Evolutionary conservation across 2,113 vertebrate species (phyloP).

Genomic region (Talpa occidentalis): DNA sequence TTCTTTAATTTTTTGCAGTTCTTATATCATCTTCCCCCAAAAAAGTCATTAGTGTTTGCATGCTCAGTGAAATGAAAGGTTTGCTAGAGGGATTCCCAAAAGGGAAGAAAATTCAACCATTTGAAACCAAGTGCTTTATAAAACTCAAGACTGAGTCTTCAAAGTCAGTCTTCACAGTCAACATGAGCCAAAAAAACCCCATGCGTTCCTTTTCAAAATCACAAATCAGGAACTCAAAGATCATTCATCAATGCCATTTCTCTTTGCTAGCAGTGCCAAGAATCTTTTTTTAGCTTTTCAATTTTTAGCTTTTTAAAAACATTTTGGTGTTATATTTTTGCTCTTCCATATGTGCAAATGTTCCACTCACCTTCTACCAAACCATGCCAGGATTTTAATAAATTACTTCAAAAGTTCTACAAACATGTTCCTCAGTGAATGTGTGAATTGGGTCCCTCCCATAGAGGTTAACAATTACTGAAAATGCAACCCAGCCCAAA

Average conservation of each 20-base stretch:
- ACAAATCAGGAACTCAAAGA: not conserved
- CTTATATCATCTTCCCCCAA: conserved; percentile 48
- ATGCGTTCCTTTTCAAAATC: not conserved
- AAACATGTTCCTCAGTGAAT: not conserved
- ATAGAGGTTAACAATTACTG: not conserved
- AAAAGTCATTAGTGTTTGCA: not conserved
- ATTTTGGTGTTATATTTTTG: too few species aligned
- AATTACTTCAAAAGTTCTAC: not conserved
- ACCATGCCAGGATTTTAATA: not conserved
- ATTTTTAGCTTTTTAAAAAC: too few species aligned
- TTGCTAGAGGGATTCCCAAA: not conserved
- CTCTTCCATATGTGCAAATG: too few species aligned
- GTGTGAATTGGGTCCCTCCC: not conserved
- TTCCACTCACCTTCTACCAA: too few species aligned
- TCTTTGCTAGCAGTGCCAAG: not conserved
- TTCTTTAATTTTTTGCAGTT: conserved; percentile 19
- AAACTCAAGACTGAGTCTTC: not conserved
- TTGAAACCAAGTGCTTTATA: not conserved
- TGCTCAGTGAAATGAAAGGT: not conserved
- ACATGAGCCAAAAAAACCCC: not conserved
- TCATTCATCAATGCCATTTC: not conserved
- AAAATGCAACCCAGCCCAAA: not conserved
- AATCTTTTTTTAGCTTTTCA: too few species aligned
- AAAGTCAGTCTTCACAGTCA: not conserved
- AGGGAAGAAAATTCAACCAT: not conserved